Evolutionary conservation across 2,797 vertebrate genomes (phyloP).

Genomic region (Poeciliopsis paucimaculata): DNA sequence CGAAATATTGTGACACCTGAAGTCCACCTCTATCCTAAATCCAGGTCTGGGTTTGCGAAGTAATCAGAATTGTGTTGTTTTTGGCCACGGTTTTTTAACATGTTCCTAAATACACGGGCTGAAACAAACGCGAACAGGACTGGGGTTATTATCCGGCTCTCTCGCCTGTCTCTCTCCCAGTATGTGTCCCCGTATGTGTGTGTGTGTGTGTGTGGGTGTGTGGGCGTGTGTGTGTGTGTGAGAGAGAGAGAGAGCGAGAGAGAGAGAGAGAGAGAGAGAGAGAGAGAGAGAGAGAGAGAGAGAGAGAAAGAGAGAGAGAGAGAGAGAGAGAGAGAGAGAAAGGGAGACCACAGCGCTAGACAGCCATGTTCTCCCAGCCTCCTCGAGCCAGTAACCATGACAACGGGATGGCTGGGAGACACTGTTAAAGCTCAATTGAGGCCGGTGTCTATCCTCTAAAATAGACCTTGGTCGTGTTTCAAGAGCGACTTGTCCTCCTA

Average conservation of each 20-base stretch:
- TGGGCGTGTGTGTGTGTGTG: neutral
- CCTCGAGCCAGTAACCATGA: constrained; percentile 95
- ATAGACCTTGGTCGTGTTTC: constrained; percentile 78
- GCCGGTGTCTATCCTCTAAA: constrained; percentile 84
- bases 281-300: too few relatives aligned
- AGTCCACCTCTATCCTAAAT: neutral
- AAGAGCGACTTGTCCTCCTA: constrained; percentile 69
- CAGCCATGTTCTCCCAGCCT: constrained; percentile 91
- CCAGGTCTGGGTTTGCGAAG: neutral
- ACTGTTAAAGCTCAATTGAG: constrained; percentile 84
- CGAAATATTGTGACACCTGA: too few relatives aligned
- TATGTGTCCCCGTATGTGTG: constrained; percentile 1
- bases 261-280: too few relatives aligned
- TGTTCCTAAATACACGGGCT: constrained; percentile 30
- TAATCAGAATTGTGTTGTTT: neutral
- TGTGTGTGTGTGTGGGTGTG: constrained; percentile 28
- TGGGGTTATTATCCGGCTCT: neutral
- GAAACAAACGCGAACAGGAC: constrained; percentile 41
- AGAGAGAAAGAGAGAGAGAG: too few relatives aligned
- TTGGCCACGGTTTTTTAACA: neutral
- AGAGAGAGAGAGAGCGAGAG: too few relatives aligned
- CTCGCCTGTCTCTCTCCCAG: neutral
- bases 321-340: neutral
- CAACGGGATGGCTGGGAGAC: constrained; percentile 96
- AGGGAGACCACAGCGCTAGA: constrained; percentile 67